Evolutionary conservation across 2,888 invertebrate genomes (phyloP), one percentile per base, ranked within the genome.

Genomic region (Drosophila multiciliata): DNA sequence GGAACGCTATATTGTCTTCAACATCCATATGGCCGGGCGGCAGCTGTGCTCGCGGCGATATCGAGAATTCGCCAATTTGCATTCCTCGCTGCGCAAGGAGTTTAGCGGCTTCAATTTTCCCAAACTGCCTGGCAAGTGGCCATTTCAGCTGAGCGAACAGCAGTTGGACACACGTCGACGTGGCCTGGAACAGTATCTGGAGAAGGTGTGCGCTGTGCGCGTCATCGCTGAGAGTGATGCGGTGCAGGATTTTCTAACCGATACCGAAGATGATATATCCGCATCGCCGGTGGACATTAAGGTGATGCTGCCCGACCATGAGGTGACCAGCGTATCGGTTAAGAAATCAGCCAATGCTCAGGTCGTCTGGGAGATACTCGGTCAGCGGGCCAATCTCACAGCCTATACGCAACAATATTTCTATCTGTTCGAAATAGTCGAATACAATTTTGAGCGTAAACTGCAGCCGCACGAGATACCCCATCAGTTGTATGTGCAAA

Each of bases 1-100:
- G 60, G 97, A 99, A 89, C 96, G 97, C 83, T 99, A 96, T 94
- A 98, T 99, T 83, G 98, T 96, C 12, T 99, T 98, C 94, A 99
- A 99, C 92, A 99, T 99, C 76, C 99, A 99, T 93, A 99, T 99
- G 99, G 99, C 99, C 8, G 99, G 99, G 0, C 94, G 99, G 40
- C 99, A 99, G 92, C 94, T 99, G 62, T 99, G 99, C 93, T 99
- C 99, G 58, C 94, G 99, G 59, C 95, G 99, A 45, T 99, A 99
- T 93, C 95, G 98, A 72, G 99, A 99, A 94, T 99, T 99, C 93
- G 96, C 98, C 11, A 96, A 96, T 80, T 94, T 99, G 73, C 97
- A 99, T 91, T 95, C 96, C 88, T 96, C 96, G 85, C 94, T 99
- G 64, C 97, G 98, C 93, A 97, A 98, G 93, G 99, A 99, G 93